A percentile compares a stretch with the other conserved stretches of the same genome.
These are phyloP conservation scores for Habrosyne pyritoides DNA, from an alignment of 2,888 invertebrate species.

Conservation along the genomic window DNA sequence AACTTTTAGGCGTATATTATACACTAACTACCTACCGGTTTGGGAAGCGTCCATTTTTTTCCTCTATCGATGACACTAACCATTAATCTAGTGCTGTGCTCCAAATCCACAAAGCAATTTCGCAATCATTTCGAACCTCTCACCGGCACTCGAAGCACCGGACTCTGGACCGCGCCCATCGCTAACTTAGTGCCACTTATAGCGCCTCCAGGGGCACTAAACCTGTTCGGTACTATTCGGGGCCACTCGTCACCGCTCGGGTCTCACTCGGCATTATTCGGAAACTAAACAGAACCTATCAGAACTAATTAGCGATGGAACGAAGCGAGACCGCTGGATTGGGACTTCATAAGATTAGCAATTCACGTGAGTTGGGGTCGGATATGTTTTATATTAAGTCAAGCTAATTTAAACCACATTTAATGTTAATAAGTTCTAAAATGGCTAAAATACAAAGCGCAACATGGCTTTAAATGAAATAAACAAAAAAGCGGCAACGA, in stretches of 20 bases:
- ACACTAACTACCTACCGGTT: too few species aligned
- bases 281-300: constrained; percentile 52
- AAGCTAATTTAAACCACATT: background rate
- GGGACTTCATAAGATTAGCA: constrained; percentile 54
- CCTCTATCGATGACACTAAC: background rate
- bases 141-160: constrained; percentile 17
- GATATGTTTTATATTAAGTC: background rate
- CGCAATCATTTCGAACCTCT: constrained; percentile 30
- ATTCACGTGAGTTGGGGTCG: constrained; percentile 28
- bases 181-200: constrained; percentile 52
- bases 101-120: constrained; percentile 37
- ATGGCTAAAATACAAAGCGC: background rate
- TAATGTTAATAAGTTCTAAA: background rate
- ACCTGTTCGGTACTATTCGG: constrained; percentile 35
- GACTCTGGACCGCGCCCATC: constrained; percentile 25
- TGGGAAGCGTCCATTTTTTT: background rate
- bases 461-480: background rate
- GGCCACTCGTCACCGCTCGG: constrained; percentile 22
- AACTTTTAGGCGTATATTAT: too few species aligned
- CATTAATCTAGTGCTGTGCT: constrained; percentile 8
- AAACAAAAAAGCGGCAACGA: constrained; percentile 5
- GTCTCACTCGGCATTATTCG: constrained; percentile 30
- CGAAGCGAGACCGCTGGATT: constrained; percentile 52
- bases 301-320: constrained; percentile 62
- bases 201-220: constrained; percentile 36